Base-by-base conservation (phyloP, 2,888 invertebrate genomes). In the Tinea trinotella region DNA sequence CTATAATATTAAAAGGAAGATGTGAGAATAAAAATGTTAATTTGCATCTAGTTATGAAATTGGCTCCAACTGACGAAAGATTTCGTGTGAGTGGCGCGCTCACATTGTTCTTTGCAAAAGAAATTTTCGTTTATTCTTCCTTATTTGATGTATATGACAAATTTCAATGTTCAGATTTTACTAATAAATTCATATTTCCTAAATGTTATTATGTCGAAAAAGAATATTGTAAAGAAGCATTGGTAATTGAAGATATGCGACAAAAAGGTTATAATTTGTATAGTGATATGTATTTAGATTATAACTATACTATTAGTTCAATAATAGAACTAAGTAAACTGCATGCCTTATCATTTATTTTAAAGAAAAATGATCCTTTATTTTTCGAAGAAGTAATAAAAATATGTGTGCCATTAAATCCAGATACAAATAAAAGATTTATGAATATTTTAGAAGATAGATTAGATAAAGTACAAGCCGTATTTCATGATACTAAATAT, bases 61-160 rank as follows among this genome's bases (percentile, higher is more conserved):
- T 82, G 54, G 80, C 84, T 49, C 84, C 85, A 4, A 74, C 66
- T 2, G 76, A 83, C 58, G 78, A 80, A 56, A 66, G 68, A 56
- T 83, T 67, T 58, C 68, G 83, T 36, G 67, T 82, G 1, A 83
- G 82, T 36, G 83, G 80, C 0, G 83, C 84, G 1, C 61, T 84
- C 1, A 76, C 79, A 4, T 34, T 62, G 5, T 70, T 83, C 66
- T 85, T 83, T 60, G 64, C 61, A 2, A 66, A 72, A 58, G 84
- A 85, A 67, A 72, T 80, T 24, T 84, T 65, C 62, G 65, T 77
- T 34, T 85, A 85, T 56, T 63, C 70, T 1, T 60, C 64, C 36
- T 54, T 85, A 44, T 60, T 83, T 1, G 57, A 60, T 30, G 65
- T 62, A 53, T 83, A 76, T 58, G 30, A 57, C 34, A 61, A 69